Conservation (phyloP, 2,888 invertebrate species). For the Mystacides longicornis region DNA sequence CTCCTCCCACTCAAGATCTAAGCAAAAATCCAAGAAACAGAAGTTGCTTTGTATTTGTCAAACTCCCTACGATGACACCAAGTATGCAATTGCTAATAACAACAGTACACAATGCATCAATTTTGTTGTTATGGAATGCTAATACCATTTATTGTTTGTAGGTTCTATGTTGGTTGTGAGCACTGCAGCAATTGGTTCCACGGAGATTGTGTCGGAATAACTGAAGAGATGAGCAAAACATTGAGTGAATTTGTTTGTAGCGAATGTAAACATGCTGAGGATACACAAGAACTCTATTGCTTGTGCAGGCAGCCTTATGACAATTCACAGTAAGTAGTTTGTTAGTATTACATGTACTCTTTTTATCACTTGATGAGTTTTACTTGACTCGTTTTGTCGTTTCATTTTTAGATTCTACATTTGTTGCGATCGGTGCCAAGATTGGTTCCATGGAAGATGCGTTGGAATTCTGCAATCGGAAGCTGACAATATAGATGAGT, state of each 20-base stretch:
- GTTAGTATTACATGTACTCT: too few species aligned
- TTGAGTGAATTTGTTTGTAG: constrained; percentile 86
- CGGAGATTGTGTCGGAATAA: constrained; percentile 91
- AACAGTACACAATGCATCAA: background rate
- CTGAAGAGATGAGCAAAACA: constrained; percentile 83
- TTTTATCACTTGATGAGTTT: too few species aligned
- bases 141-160: too few species aligned
- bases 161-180: constrained; percentile 97
- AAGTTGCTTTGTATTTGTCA: constrained; percentile 87
- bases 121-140: background rate
- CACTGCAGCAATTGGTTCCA: constrained; percentile 99
- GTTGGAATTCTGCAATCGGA: constrained; percentile 92
- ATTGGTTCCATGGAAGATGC: constrained; percentile 98
- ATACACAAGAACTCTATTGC: constrained; percentile 91
- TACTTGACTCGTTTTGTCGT: too few species aligned
- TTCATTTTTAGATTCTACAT: constrained; percentile 78
- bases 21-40: constrained; percentile 54
- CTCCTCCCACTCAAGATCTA: constrained; percentile 29
- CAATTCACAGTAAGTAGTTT: constrained; percentile 78
- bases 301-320: constrained; percentile 95
- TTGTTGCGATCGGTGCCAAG: constrained; percentile 97
- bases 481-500: constrained; percentile 92
- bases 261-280: constrained; percentile 78
- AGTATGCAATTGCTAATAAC: constrained; percentile 49
- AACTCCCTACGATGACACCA: constrained; percentile 91